A percentile compares a stretch with the other conserved stretches of the same genome.
phyloP scores from a whole-genome alignment of 2,797 vertebrate species.

The Pipistrellus pygmaeus region DNA sequence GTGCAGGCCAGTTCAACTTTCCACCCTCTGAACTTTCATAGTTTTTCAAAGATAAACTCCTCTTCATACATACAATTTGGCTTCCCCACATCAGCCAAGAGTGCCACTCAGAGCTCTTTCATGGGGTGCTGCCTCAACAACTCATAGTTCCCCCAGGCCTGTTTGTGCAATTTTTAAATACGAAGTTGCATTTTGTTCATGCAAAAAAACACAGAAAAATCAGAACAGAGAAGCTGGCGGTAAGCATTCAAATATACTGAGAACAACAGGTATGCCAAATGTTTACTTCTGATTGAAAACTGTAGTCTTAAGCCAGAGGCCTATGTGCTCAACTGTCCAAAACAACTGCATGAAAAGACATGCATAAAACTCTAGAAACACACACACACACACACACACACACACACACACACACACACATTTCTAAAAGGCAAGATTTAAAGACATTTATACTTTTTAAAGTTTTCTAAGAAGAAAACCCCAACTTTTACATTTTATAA shows the following conservation, averaged over 20 bases:
- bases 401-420: no score
- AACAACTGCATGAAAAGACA: background rate
- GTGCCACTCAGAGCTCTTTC: background rate
- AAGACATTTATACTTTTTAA: background rate
- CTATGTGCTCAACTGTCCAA: background rate
- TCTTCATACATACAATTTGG: background rate
- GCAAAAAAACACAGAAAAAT: background rate
- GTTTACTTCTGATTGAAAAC: background rate
- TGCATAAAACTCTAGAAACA: background rate
- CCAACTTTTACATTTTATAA: background rate
- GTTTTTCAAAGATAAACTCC: background rate
- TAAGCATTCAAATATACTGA: background rate
- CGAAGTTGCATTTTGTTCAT: background rate
- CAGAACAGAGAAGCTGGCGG: constrained; percentile 3
- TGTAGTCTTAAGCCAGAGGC: background rate
- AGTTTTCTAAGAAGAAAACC: constrained; percentile 53
- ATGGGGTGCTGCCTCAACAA: background rate
- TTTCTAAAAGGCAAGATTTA: background rate
- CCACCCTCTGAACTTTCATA: background rate
- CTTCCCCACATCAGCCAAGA: background rate
- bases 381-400: no score
- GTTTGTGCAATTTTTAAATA: constrained; percentile 4
- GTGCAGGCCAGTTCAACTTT: background rate
- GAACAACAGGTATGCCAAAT: background rate
- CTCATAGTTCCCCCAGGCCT: background rate